Percentiles rank a stretch among this genome's conserved stretches.
Conservation (phyloP, 30 jellyfish, hydroid and myxozoan species). For the Cassiopea andromeda region DNA sequence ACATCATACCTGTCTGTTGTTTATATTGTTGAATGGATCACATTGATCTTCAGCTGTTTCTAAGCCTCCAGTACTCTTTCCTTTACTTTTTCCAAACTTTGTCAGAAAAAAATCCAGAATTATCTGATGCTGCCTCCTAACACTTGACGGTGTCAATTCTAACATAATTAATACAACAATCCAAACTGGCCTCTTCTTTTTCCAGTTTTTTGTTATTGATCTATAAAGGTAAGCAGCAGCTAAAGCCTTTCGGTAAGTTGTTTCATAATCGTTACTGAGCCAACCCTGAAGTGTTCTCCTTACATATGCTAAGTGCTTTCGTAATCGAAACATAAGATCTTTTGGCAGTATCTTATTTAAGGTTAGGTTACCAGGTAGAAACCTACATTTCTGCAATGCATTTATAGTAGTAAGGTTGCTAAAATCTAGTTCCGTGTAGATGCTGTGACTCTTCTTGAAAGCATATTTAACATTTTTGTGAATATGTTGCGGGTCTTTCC, state of each 20-base stretch:
- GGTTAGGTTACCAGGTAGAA: conserved; percentile 75
- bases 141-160: conserved; percentile 74
- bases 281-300: conserved; percentile 66
- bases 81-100: conserved; percentile 54
- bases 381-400: conserved; percentile 73
- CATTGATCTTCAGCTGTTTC: conserved; percentile 84
- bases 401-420: conserved; percentile 62
- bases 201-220: conserved; percentile 75
- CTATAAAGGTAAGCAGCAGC: conserved; percentile 64
- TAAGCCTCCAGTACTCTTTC: conserved; percentile 61
- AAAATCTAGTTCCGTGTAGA: conserved; percentile 77
- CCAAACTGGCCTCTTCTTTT: conserved; percentile 79
- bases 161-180: conserved; percentile 77
- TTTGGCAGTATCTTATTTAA: conserved; percentile 63
- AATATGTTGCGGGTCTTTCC: conserved; percentile 76
- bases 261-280: conserved; percentile 55
- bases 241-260: conserved; percentile 42
- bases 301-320: conserved; percentile 70
- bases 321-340: conserved; percentile 48
- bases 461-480: conserved; percentile 83
- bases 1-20: conserved; percentile 55
- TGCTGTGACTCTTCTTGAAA: conserved; percentile 58
- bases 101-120: conserved; percentile 66
- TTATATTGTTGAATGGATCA: conserved; percentile 78
- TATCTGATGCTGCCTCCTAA: conserved; percentile 62